Evolutionary conservation across 2,888 invertebrate genomes (phyloP).

Genomic region (Darwinula stevensoni): DNA sequence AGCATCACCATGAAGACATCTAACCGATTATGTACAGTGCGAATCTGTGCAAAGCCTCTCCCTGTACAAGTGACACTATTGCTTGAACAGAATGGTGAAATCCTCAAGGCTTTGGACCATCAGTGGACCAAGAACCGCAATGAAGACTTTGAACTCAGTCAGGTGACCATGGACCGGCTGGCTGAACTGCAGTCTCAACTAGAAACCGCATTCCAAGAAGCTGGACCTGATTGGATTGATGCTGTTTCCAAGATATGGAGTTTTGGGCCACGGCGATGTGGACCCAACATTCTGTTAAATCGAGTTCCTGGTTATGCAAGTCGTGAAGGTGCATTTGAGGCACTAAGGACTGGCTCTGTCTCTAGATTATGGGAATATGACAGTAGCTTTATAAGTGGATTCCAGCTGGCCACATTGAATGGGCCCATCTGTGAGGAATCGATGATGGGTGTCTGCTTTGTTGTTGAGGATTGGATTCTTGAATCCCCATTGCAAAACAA

Average conservation of each 20-base stretch:
- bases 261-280: conserved; percentile 62
- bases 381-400: conserved; percentile 44
- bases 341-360: conserved; percentile 14
- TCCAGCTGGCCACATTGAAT: conserved; percentile 51
- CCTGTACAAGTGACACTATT: conserved; percentile 35
- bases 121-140: conserved; percentile 7
- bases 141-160: neutral
- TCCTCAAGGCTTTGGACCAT: conserved; percentile 33
- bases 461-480: conserved; percentile 51
- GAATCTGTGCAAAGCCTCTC: conserved; percentile 42
- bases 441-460: conserved; percentile 75
- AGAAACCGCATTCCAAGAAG: conserved; percentile 7
- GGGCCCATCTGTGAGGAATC: conserved; percentile 94
- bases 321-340: conserved; percentile 21
- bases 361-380: conserved; percentile 20
- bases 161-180: too few species aligned
- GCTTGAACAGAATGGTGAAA: conserved; percentile 34
- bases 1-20: conserved; percentile 30
- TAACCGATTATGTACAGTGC: conserved; percentile 36
- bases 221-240: conserved; percentile 8
- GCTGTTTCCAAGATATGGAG: conserved; percentile 47
- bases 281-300: conserved; percentile 68
- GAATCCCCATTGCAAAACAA: too few species aligned
- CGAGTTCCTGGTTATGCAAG: conserved; percentile 32
- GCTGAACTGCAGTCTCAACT: too few species aligned